Evolutionary conservation across 92 coral and sea anemone species (phyloP).

Genomic region (Metridium senile): DNA sequence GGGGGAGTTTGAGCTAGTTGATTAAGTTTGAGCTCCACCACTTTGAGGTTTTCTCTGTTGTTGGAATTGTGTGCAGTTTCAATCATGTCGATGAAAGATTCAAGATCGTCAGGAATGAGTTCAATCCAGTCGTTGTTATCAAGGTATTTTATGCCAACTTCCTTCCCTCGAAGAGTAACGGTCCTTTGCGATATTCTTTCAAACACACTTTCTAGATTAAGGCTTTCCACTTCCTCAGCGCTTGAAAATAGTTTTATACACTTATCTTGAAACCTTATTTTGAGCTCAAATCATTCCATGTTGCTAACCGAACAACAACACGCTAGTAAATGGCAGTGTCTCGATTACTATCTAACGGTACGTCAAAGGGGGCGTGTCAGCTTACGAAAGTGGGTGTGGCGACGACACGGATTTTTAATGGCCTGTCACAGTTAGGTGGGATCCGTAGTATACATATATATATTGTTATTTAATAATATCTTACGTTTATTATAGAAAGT

Average conservation of each 20-base stretch:
- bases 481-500: no score
- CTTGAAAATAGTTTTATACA: conserved; percentile 27
- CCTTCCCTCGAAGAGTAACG: conserved; percentile 39
- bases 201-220: conserved; percentile 9
- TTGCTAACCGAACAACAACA: no score
- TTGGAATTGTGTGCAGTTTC: conserved; percentile 24
- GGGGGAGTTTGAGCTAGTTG: conserved; percentile 6
- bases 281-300: neutral
- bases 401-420: no score
- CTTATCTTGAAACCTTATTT: neutral
- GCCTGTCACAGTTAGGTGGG: no score
- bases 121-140: conserved; percentile 44
- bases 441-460: no score
- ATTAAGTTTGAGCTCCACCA: conserved; percentile 26
- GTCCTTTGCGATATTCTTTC: conserved; percentile 24
- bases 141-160: conserved; percentile 30
- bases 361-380: no score
- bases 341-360: no score
- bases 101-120: conserved; percentile 36
- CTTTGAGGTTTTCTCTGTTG: conserved; percentile 32
- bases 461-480: no score
- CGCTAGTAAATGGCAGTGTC: no score
- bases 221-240: conserved; percentile 30
- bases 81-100: conserved; percentile 49
- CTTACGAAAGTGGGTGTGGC: no score